A percentile compares a stretch with the other conserved stretches of the same genome.
phyloP scores from a whole-genome alignment of 2,888 invertebrate species.

The Amphipyra tragopoginis region DNA sequence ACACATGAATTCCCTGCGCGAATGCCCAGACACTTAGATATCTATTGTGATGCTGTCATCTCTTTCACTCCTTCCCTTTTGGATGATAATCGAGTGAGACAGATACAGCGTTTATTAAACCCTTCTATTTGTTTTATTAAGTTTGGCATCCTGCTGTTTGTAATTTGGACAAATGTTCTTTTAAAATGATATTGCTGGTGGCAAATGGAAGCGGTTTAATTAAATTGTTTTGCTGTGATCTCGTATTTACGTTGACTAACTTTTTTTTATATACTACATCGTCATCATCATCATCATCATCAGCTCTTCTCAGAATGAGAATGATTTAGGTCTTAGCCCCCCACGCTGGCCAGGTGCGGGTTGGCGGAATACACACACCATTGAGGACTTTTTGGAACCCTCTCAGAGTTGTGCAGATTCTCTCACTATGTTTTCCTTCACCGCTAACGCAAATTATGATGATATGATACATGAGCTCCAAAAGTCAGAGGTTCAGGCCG shows the following conservation, averaged over 20 bases:
- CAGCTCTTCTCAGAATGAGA: no score
- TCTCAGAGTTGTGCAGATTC: no score
- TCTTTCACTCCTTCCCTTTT: conserved; percentile 19
- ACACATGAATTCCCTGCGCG: conserved; percentile 44
- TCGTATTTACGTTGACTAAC: neutral
- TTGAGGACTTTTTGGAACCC: no score
- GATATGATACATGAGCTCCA: no score
- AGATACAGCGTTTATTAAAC: conserved; percentile 19
- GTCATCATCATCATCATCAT: no score
- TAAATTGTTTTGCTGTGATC: conserved; percentile 12
- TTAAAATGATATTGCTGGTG: conserved; percentile 15
- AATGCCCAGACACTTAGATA: conserved; percentile 38
- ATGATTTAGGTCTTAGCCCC: no score
- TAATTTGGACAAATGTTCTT: conserved; percentile 37
- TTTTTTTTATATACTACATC: no score
- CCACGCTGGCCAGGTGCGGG: no score
- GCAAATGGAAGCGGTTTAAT: conserved; percentile 18
- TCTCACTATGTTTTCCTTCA: no score
- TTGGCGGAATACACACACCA: no score
- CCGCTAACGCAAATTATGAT: no score
- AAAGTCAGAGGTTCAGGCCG: no score
- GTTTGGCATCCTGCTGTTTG: conserved; percentile 34
- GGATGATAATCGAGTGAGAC: conserved; percentile 3
- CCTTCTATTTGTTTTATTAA: conserved; percentile 38
- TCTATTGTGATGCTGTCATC: conserved; percentile 18